Evolutionary conservation across 2,888 invertebrate species (phyloP), one percentile per base, ranked within the genome.

Genomic region (Amblyjoppa proteus): DNA sequence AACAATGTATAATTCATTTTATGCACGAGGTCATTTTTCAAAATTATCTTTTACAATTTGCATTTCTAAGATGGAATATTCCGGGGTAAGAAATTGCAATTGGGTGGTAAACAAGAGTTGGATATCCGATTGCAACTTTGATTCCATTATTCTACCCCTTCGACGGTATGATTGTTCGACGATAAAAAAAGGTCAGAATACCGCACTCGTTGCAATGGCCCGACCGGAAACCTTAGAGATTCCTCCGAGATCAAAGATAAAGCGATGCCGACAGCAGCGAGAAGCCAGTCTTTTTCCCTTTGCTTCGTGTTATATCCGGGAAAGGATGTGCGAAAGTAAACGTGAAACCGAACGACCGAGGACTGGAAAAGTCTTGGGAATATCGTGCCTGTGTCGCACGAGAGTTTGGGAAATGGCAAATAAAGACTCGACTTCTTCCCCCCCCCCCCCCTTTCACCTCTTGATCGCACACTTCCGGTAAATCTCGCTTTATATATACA

Each of bases 301-400:
- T 28, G 16, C 41, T 20, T 56, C 13, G 41, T 13, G 38, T 38
- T 31, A 16, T 58, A 68, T 75, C 64, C 56, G 70, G 70, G 41
- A 81, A 81, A 64, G 64, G 45, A 70, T 78, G 78, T 70, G 45
- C 4, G 41, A 78, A 85, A 34, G 75, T 79, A 78, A 78, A 79
- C 45, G 71, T 53, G 56, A 41, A 38, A 56, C 45, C 11, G 34
- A 58, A 34, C 7, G 9, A 71, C 53, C 28, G 56, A 58, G 7
- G 68, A 28, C 45, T 68, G 68, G 70, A 69, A 76, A 76, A 76
- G 58, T 70, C 61, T 20, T 56, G n/a, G 31, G 73, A 53, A 58
- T 51, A 73, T 66, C 61, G 13, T 41, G 34, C 25, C 70, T 68
- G 49, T 81, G 61, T 69, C 41, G 31, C 81, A 61, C 13, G 71